Conservation (phyloP, 2,113 vertebrate genomes). For the Nipponia nippon region DNA sequence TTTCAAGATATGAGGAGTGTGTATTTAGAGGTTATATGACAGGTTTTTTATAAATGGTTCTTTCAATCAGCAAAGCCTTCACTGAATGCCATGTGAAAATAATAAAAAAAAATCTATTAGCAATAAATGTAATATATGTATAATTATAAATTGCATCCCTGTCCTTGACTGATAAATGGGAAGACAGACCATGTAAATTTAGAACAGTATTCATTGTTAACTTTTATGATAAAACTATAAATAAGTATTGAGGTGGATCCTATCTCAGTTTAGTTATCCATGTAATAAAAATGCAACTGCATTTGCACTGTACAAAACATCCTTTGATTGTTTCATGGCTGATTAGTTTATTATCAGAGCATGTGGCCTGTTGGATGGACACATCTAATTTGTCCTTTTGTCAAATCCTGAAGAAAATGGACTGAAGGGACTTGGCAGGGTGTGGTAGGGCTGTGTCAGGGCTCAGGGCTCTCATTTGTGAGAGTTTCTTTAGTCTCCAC, state of each 20-base stretch:
- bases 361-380: background rate
- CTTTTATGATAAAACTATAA: conserved; percentile 1
- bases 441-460: background rate
- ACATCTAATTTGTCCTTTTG: background rate
- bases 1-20: background rate
- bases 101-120: background rate
- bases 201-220: background rate
- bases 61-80: background rate
- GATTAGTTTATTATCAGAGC: background rate
- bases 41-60: background rate
- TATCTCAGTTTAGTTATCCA: background rate
- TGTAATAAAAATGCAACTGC: background rate
- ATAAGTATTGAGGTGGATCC: background rate
- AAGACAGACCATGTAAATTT: background rate
- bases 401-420: background rate
- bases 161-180: background rate
- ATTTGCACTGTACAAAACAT: background rate
- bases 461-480: background rate
- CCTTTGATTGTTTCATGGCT: background rate
- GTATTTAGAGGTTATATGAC: background rate
- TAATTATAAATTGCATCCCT: conserved; percentile 12
- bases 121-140: background rate
- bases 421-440: background rate
- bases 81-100: background rate
- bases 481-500: background rate